A percentile compares a stretch with the other conserved stretches of the same genome.
These are phyloP conservation scores for Sylvilagus floridanus DNA, from an alignment of 2,797 vertebrate genomes.

Conservation along the genomic window DNA sequence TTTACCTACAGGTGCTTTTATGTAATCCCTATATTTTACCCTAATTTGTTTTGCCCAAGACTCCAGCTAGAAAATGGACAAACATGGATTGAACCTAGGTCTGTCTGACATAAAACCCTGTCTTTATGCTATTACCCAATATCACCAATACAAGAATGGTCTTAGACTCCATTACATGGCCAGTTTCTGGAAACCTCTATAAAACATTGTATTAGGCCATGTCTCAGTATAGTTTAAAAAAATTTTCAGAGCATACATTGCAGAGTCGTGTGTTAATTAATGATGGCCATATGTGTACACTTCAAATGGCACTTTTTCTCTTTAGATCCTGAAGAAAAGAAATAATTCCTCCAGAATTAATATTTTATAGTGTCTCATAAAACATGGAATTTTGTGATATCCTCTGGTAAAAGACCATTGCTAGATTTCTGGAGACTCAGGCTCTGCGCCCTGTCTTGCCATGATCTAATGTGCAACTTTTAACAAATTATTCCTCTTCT, in stretches of 20 bases:
- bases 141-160: background rate
- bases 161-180: background rate
- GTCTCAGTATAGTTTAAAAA: background rate
- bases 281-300: background rate
- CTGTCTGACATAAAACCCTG: background rate
- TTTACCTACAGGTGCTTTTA: background rate
- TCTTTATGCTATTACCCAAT: background rate
- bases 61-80: background rate
- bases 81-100: background rate
- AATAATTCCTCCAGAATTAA: background rate
- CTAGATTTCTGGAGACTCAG: background rate
- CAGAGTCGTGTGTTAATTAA: background rate
- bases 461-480: background rate
- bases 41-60: background rate
- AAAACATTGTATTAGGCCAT: background rate
- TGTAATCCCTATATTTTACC: background rate
- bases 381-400: background rate
- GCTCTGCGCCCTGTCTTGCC: background rate
- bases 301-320: background rate
- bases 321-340: slow-evolving; percentile 12
- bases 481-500: background rate
- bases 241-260: background rate
- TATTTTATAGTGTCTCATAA: background rate
- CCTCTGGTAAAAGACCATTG: background rate
- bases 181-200: background rate